Evolutionary conservation across 2,797 vertebrate species (phyloP), one percentile per base, ranked within the genome.

Genomic region (Caiman crocodilus): DNA sequence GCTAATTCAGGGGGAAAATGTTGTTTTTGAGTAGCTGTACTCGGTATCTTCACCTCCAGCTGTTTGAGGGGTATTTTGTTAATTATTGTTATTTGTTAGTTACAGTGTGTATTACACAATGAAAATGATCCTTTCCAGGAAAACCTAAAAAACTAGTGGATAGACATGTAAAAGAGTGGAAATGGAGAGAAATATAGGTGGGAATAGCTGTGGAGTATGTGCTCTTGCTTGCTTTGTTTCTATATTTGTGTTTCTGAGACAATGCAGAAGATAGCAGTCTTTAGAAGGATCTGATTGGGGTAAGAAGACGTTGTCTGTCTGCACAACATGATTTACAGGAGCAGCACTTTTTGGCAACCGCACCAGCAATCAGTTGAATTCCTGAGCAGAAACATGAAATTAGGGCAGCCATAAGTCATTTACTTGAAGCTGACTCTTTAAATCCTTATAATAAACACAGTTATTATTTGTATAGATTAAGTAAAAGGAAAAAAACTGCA

Each of bases 391-490:
- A 92, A 82, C 32, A 79, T 85, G 64, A 28, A 79, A 56, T 35
- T 10, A 18, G 35, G 79, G 56, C 13, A 82, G 73, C 91, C 59
- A 90, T 77, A 18, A 0, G 0, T 84, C 0, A 74, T 80, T 87
- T 79, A 82, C 83, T 93, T 94, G 79, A 88, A 96, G 88, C 18
- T 55, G 26, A 73, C 84, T 94, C 84, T 87, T 65, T 80, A 20
- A 18, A 80, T 65, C 26, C 61, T n/a, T 91, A 21, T 73, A 81
- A 57, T 88, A 94, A 94, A 86, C 88, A 58, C 65, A 25, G 86
- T 97, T 92, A 25, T 91, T 91, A 56, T 79, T 89, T 92, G n/a
- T 89, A 87, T 87, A 79, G 2, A 26, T 42, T 77, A 85, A 87
- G 56, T 81, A 83, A 90, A 83, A 91, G 55, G n/a, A 50, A 69